phyloP scores from a whole-genome alignment of 2,888 invertebrate genomes.

The Chrysolina haemoptera region DNA sequence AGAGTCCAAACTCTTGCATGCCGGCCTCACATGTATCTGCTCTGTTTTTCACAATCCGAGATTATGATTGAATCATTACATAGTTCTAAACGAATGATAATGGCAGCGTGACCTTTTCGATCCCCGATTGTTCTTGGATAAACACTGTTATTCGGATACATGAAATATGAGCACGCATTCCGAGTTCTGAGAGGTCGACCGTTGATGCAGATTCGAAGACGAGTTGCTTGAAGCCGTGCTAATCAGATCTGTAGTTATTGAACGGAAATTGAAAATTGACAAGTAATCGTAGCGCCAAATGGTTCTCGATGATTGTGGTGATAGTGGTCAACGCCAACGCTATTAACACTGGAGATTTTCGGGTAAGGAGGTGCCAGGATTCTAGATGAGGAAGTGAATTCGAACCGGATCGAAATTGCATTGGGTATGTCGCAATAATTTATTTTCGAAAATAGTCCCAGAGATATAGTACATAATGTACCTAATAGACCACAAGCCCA shows the following conservation, averaged over 20 bases:
- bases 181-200: slow-evolving; percentile 41
- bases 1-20: slow-evolving; percentile 38
- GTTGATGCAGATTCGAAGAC: slow-evolving; percentile 38
- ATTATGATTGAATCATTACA: slow-evolving; percentile 48
- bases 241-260: slow-evolving; percentile 65
- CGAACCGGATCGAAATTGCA: not conserved
- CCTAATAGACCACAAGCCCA: too few species aligned
- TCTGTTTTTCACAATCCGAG: slow-evolving; percentile 46
- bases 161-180: slow-evolving; percentile 43
- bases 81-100: slow-evolving; percentile 49
- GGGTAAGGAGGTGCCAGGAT: slow-evolving; percentile 33
- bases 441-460: not conserved
- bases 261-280: slow-evolving; percentile 64
- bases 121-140: slow-evolving; percentile 54
- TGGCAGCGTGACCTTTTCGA: slow-evolving; percentile 51
- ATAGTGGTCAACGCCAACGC: slow-evolving; percentile 37
- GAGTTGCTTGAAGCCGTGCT: slow-evolving; percentile 42
- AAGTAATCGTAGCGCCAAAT: slow-evolving; percentile 45
- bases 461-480: not conserved
- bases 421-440: slow-evolving; percentile 7
- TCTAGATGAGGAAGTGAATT: slow-evolving; percentile 26
- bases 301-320: slow-evolving; percentile 43
- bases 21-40: slow-evolving; percentile 45
- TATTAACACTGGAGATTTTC: slow-evolving; percentile 29
- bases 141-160: slow-evolving; percentile 47